phyloP scores from a whole-genome alignment of 2,113 vertebrate species.

The Balaeniceps rex region DNA sequence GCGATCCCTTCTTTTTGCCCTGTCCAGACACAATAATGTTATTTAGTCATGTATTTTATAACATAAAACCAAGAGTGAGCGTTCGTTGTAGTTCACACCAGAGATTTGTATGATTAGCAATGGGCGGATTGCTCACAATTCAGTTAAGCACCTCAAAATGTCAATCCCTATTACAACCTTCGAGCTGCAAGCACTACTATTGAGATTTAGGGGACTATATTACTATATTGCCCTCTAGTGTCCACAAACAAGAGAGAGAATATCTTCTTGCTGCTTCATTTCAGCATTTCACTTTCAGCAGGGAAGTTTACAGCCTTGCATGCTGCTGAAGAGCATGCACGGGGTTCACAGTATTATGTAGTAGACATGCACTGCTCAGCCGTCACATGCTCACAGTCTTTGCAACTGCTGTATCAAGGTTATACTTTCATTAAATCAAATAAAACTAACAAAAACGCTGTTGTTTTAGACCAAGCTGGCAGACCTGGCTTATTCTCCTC shows the following conservation, averaged over 20 bases:
- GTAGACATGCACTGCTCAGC: background rate
- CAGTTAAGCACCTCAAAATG: background rate
- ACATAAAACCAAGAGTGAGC: background rate
- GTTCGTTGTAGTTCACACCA: background rate
- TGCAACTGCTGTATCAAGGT: background rate
- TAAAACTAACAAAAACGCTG: background rate
- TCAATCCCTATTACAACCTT: background rate
- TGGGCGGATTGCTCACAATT: background rate
- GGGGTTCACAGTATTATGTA: background rate
- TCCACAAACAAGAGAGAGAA: background rate
- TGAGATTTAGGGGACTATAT: background rate
- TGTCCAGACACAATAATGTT: background rate
- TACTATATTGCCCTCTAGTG: conserved; percentile 38
- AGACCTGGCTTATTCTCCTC: background rate
- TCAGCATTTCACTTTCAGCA: background rate
- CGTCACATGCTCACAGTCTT: background rate
- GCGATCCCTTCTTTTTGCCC: background rate
- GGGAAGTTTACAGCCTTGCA: background rate
- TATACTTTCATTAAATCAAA: background rate
- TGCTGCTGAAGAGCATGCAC: background rate
- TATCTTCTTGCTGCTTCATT: background rate
- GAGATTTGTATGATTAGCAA: background rate
- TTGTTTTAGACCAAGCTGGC: background rate
- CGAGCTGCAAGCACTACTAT: fast-evolving
- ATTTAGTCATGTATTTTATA: background rate